Base-by-base conservation (phyloP, 2,888 invertebrate species). In the Trissolcus japonicus region DNA sequence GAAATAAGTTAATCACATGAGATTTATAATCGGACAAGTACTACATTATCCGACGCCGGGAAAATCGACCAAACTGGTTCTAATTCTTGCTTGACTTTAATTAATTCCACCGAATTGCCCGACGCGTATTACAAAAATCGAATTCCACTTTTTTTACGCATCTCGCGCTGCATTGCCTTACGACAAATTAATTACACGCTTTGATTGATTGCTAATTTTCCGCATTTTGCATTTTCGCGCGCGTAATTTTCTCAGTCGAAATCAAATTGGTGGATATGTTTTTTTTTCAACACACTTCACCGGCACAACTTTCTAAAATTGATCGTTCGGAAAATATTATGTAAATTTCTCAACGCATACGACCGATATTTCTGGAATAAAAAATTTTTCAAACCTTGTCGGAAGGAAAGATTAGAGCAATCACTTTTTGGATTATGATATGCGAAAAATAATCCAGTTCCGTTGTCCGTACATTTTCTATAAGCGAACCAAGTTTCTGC, bases 1-100 rank as follows among this genome's bases (percentile, higher is more conserved):
- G 71, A 78, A 79, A 82, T 80, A 82, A 82, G 79, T 82, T 80
- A 79, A 82, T 82, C 81, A 80, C 74, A 43, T 50, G 57, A 72
- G 78, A 83, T 81, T 83, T 80, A 82, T 81, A 80, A 79, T 80
- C 81, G 79, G 72, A 79, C 76, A 74, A 67, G 75, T 67, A 74
- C 63, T 77, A 78, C 69, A 76, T 79, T 76, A 76, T 78, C 65
- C 71, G 55, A 43, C 41, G 53, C 48, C 14, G 29, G 29, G 57
- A 65, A 72, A 72, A 53, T 54, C 61, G 29, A 56, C 57, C 57
- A 29, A 51, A 51, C 16, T 48, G 19, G 46, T 25, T 40, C 48
- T 55, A 53, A 66, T 61, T 66, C 61, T 51, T 41, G 29, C 61
- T 50, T 50, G 50, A 60, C 65, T 66, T 76, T 69, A 80, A 78